A percentile compares a stretch with the other conserved stretches of the same genome.
phyloP scores from a whole-genome alignment of 1,140 invertebrate species.

The Acromyrmex charruanus region DNA sequence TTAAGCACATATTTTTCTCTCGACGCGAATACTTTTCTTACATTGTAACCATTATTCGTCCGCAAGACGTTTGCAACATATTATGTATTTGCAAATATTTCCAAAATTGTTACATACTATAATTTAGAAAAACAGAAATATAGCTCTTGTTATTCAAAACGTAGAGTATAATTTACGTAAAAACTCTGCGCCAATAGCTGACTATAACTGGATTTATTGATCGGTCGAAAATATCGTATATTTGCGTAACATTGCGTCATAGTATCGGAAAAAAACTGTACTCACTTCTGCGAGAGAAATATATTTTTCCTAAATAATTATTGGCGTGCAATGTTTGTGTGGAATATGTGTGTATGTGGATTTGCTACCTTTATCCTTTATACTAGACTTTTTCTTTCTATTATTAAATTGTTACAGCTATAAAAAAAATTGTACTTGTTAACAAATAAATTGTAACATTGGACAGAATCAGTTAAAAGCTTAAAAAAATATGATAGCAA shows the following conservation, averaged over 20 bases:
- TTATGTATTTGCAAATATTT: background rate
- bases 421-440: background rate
- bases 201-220: slow-evolving; percentile 28
- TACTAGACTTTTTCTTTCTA: background rate
- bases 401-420: slow-evolving; percentile 9
- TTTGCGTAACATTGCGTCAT: slow-evolving; percentile 1
- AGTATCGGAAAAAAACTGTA: slow-evolving; percentile 10
- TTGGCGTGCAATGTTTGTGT: background rate
- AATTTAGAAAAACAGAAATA: background rate
- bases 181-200: slow-evolving; percentile 12
- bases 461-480: background rate
- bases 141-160: background rate
- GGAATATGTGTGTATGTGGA: too few relatives aligned
- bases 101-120: background rate
- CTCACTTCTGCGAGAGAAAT: slow-evolving; percentile 5
- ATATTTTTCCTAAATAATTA: slow-evolving; percentile 36
- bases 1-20: background rate
- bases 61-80: background rate
- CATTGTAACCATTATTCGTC: background rate
- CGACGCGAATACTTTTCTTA: background rate
- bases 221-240: slow-evolving; percentile 25
- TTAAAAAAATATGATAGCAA: background rate
- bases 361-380: background rate
- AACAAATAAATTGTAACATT: background rate
- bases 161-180: background rate